Percentiles rank a stretch among this genome's conserved stretches.
phyloP scores from a whole-genome alignment of 2,888 invertebrate species.

The Boloria euphrosyne region DNA sequence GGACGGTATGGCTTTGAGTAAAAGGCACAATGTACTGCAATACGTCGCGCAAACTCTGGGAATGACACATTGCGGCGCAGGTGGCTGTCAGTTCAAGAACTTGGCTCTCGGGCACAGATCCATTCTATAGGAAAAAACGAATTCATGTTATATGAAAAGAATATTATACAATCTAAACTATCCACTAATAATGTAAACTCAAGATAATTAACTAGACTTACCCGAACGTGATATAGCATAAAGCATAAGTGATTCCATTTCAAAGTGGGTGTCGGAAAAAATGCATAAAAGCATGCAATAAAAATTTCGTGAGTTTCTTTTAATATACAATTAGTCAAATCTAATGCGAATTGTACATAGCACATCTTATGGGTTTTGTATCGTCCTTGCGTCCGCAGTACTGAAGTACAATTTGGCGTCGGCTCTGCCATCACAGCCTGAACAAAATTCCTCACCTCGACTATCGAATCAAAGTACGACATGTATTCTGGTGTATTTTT shows the following conservation, averaged over 20 bases:
- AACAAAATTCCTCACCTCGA: conserved; percentile 90
- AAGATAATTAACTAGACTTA: conserved; percentile 50
- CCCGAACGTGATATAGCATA: conserved; percentile 86
- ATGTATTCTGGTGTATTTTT: conserved; percentile 85
- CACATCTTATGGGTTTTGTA: conserved; percentile 67
- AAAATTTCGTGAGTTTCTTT: conserved; percentile 96
- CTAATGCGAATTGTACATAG: conserved; percentile 76
- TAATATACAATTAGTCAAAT: conserved; percentile 88
- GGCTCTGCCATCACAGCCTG: conserved; percentile 91
- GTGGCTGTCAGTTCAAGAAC: conserved; percentile 83
- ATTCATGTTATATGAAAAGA: not conserved
- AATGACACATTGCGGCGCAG: conserved; percentile 91
- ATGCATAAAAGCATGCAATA: conserved; percentile 96
- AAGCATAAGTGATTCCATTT: conserved; percentile 97
- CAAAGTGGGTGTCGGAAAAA: conserved; percentile 95
- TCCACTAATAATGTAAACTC: not conserved
- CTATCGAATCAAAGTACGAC: conserved; percentile 91
- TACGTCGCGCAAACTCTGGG: conserved; percentile 67
- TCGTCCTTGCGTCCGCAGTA: conserved; percentile 65
- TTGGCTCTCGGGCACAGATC: conserved; percentile 56
- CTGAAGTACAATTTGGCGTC: conserved; percentile 63
- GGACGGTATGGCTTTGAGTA: conserved; percentile 51
- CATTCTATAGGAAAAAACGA: conserved; percentile 53
- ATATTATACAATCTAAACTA: no score
- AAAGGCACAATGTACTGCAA: conserved; percentile 70